These are phyloP conservation scores for Yponomeuta plumbellus DNA, from an alignment of 2,888 invertebrate species.

Conservation along the genomic window DNA sequence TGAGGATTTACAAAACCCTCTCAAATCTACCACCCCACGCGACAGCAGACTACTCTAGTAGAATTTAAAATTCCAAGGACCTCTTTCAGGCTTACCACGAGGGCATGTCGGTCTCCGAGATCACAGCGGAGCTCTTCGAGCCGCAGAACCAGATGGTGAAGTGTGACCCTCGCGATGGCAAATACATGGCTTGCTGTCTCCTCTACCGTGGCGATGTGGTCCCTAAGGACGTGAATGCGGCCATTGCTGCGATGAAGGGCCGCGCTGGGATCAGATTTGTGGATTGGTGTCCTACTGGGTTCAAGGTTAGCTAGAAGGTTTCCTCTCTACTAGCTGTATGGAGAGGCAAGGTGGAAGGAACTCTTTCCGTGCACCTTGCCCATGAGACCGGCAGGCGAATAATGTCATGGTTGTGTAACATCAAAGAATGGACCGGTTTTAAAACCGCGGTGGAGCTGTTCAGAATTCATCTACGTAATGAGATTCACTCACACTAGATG, in stretches of 20 bases:
- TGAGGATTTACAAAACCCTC: too few species aligned
- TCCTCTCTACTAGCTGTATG: neutral
- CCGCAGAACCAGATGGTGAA: constrained; percentile 93
- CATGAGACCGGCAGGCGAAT: too few species aligned
- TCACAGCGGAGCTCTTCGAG: constrained; percentile 93
- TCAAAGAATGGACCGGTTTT: too few species aligned
- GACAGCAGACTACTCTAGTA: neutral
- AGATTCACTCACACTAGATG: too few species aligned
- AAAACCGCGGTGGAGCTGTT: too few species aligned
- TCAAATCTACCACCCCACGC: too few species aligned
- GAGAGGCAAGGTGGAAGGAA: too few species aligned
- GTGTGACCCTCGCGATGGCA: constrained; percentile 88
- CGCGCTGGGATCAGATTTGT: constrained; percentile 90
- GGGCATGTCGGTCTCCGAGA: constrained; percentile 86
- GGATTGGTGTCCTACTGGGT: constrained; percentile 97
- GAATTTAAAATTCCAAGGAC: neutral
- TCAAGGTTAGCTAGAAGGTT: constrained; percentile 76
- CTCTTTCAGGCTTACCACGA: constrained; percentile 78
- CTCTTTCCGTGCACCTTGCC: too few species aligned
- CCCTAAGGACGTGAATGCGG: constrained; percentile 91
- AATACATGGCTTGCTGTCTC: constrained; percentile 94
- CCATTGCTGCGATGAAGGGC: constrained; percentile 86
- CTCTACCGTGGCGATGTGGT: constrained; percentile 94
- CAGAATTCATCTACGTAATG: too few species aligned
- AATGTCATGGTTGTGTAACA: too few species aligned